Evolutionary conservation across 2,113 vertebrate species (phyloP).

Genomic region (Corydoras maculifer): DNA sequence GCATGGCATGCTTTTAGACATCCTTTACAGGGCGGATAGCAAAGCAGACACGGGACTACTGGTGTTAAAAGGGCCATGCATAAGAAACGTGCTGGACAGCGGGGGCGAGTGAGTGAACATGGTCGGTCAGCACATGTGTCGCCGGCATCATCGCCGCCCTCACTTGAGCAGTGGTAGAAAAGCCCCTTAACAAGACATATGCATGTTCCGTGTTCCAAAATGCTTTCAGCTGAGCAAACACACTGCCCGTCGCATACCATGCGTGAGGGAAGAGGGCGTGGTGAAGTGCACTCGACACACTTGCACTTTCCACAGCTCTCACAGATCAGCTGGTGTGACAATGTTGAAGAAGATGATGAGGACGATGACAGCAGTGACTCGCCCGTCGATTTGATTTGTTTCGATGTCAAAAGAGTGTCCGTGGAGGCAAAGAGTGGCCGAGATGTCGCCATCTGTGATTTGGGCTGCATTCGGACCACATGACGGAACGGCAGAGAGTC

Average conservation of each 20-base stretch:
- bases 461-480: slow-evolving; percentile 80
- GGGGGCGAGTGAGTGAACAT: slow-evolving; percentile 88
- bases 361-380: not conserved
- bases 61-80: slow-evolving; percentile 92
- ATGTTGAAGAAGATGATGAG: not conserved
- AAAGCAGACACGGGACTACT: slow-evolving; percentile 89
- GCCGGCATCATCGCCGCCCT: slow-evolving; percentile 82
- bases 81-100: slow-evolving; percentile 91
- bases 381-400: slow-evolving; percentile 61
- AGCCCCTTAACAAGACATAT: slow-evolving; percentile 95
- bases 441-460: slow-evolving; percentile 58
- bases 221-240: slow-evolving; percentile 87
- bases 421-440: slow-evolving; percentile 51
- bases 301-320: slow-evolving; percentile 93
- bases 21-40: slow-evolving; percentile 88
- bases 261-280: slow-evolving; percentile 82
- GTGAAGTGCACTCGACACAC: slow-evolving; percentile 86
- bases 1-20: slow-evolving; percentile 82
- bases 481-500: slow-evolving; percentile 50
- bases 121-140: slow-evolving; percentile 92
- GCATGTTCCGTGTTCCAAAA: slow-evolving; percentile 91
- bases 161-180: slow-evolving; percentile 97
- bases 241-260: slow-evolving; percentile 88
- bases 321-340: slow-evolving; percentile 84
- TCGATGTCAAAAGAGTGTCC: slow-evolving; percentile 75